These are phyloP conservation scores for Leuciscus waleckii DNA, from an alignment of 2,797 vertebrate species.

Conservation along the genomic window DNA sequence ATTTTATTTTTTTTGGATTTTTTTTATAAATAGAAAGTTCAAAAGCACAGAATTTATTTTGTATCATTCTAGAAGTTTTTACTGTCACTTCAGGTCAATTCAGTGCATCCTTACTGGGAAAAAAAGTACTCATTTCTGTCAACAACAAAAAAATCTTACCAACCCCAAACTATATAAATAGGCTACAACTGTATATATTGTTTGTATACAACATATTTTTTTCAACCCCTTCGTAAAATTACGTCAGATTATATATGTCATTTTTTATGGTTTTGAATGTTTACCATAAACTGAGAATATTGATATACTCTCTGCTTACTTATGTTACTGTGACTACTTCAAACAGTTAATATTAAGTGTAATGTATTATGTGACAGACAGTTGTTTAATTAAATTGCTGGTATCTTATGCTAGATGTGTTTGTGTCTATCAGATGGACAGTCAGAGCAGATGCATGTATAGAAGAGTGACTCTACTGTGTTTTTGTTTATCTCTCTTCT, in stretches of 20 bases:
- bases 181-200: neutral
- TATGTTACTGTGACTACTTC: neutral
- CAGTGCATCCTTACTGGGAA: neutral
- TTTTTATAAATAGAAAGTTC: no score
- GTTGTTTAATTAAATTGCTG: slow-evolving; percentile 15
- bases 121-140: neutral
- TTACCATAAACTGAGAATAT: neutral
- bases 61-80: neutral
- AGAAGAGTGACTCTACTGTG: neutral
- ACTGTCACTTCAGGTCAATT: neutral
- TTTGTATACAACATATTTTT: neutral
- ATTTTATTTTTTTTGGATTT: no score
- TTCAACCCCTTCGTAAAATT: neutral
- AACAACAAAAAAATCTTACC: neutral
- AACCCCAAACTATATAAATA: neutral
- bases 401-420: slow-evolving; percentile 18
- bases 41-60: neutral
- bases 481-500: slow-evolving; percentile 9
- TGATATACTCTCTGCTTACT: neutral
- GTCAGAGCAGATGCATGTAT: neutral
- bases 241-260: neutral
- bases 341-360: neutral
- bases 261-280: neutral
- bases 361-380: slow-evolving; percentile 6
- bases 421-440: slow-evolving; percentile 7